Base-by-base conservation (phyloP, 2,797 vertebrate species). In the Coendou prehensilis region DNA sequence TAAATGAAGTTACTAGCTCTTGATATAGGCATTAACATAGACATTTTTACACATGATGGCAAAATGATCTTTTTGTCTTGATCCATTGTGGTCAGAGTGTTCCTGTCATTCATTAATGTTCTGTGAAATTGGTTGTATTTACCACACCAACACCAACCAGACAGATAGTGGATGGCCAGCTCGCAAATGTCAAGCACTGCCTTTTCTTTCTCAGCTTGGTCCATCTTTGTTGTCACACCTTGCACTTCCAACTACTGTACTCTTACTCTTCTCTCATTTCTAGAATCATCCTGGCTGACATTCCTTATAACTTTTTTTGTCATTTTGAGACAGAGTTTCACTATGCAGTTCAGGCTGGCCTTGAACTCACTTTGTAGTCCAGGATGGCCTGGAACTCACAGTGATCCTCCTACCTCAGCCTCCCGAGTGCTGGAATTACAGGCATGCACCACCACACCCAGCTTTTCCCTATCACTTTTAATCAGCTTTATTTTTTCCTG, bases 131-230 rank as follows among this genome's bases (percentile, higher is more conserved):
- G 37, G 30, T 22, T 90, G 30, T 33, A 13, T 33, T 67, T 8
- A 59, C 8, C 0, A 73, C 18, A 59, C 64, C 50, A 88, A 23
- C 52, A n/a, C 17, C 11, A 26, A 26, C 45, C 23, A 26, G 83
- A 30, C 47, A 50, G 18, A 26, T 0, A 22, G 61, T 23, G 28
- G 10, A 23, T 56, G 13, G 1, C 5, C 7, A 20, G 0, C 23
- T 79, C 1, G 6, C 5, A 14, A 3, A 63, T 11, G 18, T 28
- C 1, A 8, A 64, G 14, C 73, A 57, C 26, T 41, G 9, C 8
- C 41, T 79, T 47, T 47, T 30, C 69, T 33, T 78, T 26, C 13
- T 88, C 61, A 47, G 1, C 17, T 50, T 64, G 33, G 9, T 56
- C 22, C 28, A n/a, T 56, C 28, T 33, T 28, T 28, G 3, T 2